These are phyloP conservation scores for Grallaria varia DNA, from an alignment of 2,113 vertebrate genomes.

Conservation along the genomic window DNA sequence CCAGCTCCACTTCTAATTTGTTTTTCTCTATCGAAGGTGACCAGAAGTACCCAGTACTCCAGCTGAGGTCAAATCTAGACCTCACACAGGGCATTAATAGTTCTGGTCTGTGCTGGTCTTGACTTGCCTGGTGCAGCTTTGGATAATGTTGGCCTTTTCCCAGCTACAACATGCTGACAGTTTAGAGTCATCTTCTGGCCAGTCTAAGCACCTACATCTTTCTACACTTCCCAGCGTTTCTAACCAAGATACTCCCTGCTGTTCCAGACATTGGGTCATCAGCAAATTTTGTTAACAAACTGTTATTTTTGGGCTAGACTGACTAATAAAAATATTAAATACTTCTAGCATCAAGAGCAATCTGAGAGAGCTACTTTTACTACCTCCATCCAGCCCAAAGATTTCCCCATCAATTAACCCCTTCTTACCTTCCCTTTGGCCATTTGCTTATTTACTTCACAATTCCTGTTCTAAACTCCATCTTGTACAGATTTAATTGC, in stretches of 20 bases:
- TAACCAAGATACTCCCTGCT: neutral
- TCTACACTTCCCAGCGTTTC: neutral
- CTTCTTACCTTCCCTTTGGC: neutral
- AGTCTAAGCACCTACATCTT: neutral
- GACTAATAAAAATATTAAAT: neutral
- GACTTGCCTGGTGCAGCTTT: neutral
- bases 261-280: slow-evolving; percentile 40
- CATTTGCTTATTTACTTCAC: neutral
- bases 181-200: neutral
- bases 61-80: neutral
- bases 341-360: neutral
- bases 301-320: slow-evolving; percentile 15
- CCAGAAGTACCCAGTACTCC: neutral
- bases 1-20: neutral
- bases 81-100: slow-evolving; percentile 15
- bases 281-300: neutral
- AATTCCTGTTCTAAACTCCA: neutral
- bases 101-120: slow-evolving; percentile 7
- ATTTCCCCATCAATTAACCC: neutral
- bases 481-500: neutral
- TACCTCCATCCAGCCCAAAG: neutral
- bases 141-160: neutral
- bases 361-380: neutral
- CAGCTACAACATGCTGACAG: neutral
- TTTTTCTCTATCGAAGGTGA: neutral